phyloP scores from a whole-genome alignment of 1,140 invertebrate genomes.

The Thaumatotibia leucotreta region DNA sequence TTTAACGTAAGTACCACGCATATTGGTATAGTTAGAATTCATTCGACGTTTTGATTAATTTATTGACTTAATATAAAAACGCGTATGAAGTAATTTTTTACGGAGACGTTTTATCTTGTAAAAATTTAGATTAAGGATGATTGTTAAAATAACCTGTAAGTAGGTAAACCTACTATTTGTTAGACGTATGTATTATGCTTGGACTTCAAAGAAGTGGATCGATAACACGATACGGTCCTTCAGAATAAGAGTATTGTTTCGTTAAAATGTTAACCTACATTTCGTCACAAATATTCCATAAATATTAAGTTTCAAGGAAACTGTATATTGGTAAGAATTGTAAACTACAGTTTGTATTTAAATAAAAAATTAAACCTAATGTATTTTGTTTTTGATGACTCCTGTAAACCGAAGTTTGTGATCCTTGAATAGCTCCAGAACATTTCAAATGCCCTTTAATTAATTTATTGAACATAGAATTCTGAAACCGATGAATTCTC shows the following conservation, averaged over 20 bases:
- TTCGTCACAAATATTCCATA: background rate
- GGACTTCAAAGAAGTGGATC: constrained; percentile 43
- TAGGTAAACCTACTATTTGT: constrained; percentile 36
- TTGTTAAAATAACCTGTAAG: constrained; percentile 33
- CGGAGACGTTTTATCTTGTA: constrained; percentile 42
- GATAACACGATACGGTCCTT: constrained; percentile 6
- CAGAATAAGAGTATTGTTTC: background rate
- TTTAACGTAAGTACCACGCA: background rate
- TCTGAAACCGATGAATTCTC: too few relatives aligned
- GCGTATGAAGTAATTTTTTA: constrained; percentile 47
- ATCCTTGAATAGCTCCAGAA: too few relatives aligned
- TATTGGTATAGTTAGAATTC: constrained; percentile 17
- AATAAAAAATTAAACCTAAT: constrained; percentile 19
- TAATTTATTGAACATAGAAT: too few relatives aligned
- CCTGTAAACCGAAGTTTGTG: too few relatives aligned
- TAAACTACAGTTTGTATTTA: constrained; percentile 67
- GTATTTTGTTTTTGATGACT: background rate
- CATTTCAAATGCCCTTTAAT: too few relatives aligned
- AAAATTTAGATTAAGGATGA: constrained; percentile 28
- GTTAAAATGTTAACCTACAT: background rate
- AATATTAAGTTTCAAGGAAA: constrained; percentile 61
- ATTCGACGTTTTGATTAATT: constrained; percentile 21
- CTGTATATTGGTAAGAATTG: constrained; percentile 65
- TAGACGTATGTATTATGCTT: constrained; percentile 14
- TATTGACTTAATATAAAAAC: constrained; percentile 27